A percentile compares a stretch with the other conserved stretches of the same genome.
Evolutionary conservation across 2,888 invertebrate genomes (phyloP).

Genomic region (Idaea straminata): DNA sequence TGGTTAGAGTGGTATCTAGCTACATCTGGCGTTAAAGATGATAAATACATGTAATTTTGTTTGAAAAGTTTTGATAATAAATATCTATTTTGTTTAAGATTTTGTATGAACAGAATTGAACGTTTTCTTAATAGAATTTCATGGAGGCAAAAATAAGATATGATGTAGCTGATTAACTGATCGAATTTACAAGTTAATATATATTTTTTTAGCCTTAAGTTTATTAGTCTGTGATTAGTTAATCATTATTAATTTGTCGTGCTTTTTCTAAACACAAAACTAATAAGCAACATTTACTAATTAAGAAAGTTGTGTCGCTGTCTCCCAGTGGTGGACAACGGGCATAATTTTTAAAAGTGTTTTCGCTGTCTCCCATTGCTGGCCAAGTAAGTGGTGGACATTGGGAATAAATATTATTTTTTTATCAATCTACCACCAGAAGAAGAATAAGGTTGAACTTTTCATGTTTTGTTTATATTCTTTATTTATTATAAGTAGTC

Average conservation of each 20-base stretch:
- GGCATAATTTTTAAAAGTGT: no score
- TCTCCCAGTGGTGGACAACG: no score
- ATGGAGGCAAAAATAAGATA: background rate
- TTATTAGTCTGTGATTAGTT: background rate
- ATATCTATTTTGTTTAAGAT: background rate
- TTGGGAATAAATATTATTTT: no score
- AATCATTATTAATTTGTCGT: no score
- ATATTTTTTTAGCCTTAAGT: background rate
- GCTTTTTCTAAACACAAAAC: no score
- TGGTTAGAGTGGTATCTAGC: conserved; percentile 81
- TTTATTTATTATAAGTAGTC: background rate
- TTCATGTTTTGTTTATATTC: background rate
- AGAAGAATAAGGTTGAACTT: no score
- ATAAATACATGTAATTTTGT: conserved; percentile 32
- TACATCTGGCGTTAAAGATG: conserved; percentile 41
- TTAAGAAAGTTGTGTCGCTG: no score
- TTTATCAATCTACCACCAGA: no score
- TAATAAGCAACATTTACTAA: no score
- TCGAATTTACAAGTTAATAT: background rate
- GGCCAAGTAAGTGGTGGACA: no score
- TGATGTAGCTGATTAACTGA: background rate
- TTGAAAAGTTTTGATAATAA: background rate
- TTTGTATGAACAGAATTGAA: background rate
- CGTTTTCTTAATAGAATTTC: background rate
- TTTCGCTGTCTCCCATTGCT: no score